A percentile compares a stretch with the other conserved stretches of the same genome.
Evolutionary conservation across 2,888 invertebrate genomes (phyloP).

Genomic region (Eupithecia vulgata): DNA sequence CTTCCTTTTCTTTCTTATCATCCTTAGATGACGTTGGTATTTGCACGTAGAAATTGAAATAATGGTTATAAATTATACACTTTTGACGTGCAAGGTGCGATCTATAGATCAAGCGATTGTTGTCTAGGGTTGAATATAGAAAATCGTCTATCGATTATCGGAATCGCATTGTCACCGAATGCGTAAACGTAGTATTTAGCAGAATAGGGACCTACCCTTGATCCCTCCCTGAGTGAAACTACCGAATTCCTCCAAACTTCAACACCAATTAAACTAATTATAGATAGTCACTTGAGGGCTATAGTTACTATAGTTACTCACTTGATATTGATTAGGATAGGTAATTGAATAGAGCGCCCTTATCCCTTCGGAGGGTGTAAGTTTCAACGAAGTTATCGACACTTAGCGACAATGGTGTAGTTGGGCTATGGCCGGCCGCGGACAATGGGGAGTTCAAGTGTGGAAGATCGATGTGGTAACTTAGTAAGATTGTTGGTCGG

Average conservation of each 20-base stretch:
- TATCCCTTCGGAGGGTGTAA: slow-evolving; percentile 10
- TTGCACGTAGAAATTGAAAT: too few relatives aligned
- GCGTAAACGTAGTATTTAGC: neutral
- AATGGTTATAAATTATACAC: too few relatives aligned
- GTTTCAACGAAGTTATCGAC: slow-evolving; percentile 6
- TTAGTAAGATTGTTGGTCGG: neutral
- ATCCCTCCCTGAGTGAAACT: slow-evolving; percentile 24
- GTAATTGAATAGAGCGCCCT: slow-evolving; percentile 16
- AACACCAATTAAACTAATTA: slow-evolving; percentile 33
- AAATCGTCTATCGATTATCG: too few relatives aligned
- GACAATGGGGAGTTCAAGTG: slow-evolving; percentile 5
- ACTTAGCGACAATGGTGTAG: slow-evolving; percentile 1
- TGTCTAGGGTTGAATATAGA: too few relatives aligned
- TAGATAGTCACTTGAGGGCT: slow-evolving; percentile 28
- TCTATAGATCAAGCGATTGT: too few relatives aligned
- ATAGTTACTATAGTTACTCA: slow-evolving; percentile 33
- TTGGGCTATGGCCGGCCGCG: neutral
- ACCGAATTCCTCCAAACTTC: slow-evolving; percentile 21
- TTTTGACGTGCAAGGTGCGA: too few relatives aligned
- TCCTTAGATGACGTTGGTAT: too few relatives aligned
- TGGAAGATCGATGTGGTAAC: neutral
- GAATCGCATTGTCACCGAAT: neutral
- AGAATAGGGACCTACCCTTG: neutral
- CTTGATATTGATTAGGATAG: slow-evolving; percentile 34
- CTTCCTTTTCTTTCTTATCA: too few relatives aligned